Evolutionary conservation across 2,113 vertebrate genomes (phyloP).

Genomic region (Sturnus vulgaris): DNA sequence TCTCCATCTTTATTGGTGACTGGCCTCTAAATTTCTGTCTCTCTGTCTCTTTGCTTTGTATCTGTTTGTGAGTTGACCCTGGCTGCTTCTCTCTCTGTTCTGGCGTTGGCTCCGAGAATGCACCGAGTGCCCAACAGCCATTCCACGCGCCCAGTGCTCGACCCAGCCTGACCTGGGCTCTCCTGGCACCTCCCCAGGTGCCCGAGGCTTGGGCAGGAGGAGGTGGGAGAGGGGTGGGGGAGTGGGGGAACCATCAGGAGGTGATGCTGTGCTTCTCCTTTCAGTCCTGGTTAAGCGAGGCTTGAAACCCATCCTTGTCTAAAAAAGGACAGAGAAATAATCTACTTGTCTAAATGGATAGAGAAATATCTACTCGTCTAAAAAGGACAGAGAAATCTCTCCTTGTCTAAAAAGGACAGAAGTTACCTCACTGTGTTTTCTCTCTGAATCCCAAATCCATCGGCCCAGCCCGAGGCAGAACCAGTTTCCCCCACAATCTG

Average conservation of each 20-base stretch:
- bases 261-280: slow-evolving; percentile 33
- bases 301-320: slow-evolving; percentile 61
- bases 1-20: slow-evolving; percentile 76
- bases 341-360: neutral
- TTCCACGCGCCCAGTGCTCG: slow-evolving; percentile 6
- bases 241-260: neutral
- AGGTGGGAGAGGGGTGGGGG: slow-evolving; percentile 12
- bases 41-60: slow-evolving; percentile 84
- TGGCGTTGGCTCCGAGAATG: slow-evolving; percentile 73
- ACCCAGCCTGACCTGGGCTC: neutral
- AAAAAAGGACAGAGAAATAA: neutral
- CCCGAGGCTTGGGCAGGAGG: slow-evolving; percentile 31
- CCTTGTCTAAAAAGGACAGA: slow-evolving; percentile 58
- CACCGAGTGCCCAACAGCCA: slow-evolving; percentile 47
- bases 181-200: neutral
- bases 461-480: neutral
- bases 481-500: neutral
- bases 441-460: slow-evolving; percentile 24
- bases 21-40: slow-evolving; percentile 79
- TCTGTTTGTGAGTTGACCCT: slow-evolving; percentile 80
- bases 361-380: neutral
- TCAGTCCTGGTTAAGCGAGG: slow-evolving; percentile 61
- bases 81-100: slow-evolving; percentile 76
- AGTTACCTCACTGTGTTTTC: slow-evolving; percentile 73
- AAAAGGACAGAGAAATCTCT: slow-evolving; percentile 45